phyloP scores from a whole-genome alignment of 1,140 invertebrate species.

The Matsumurasca onukii region DNA sequence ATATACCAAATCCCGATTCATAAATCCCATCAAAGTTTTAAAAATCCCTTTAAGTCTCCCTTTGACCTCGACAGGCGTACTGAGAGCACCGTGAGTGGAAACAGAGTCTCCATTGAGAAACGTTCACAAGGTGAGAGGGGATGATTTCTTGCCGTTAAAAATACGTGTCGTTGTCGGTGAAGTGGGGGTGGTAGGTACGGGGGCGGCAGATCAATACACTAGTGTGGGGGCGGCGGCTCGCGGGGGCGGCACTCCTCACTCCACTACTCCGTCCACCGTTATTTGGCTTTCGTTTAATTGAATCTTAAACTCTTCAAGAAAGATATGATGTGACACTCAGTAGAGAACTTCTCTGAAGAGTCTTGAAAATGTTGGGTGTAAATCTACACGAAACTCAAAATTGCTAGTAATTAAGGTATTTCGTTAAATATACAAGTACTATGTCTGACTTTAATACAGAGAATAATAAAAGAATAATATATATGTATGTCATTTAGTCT shows the following conservation, averaged over 20 bases:
- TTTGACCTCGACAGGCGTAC: not conserved
- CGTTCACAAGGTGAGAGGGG: not conserved
- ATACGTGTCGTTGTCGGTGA: constrained; percentile 20
- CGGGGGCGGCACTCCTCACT: not conserved
- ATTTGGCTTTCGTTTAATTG: constrained; percentile 26
- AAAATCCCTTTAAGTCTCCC: too few relatives aligned
- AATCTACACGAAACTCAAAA: too few relatives aligned
- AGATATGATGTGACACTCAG: too few relatives aligned
- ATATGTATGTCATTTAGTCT: too few relatives aligned
- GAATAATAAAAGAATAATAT: too few relatives aligned
- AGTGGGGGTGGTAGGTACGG: too few relatives aligned
- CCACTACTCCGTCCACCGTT: not conserved
- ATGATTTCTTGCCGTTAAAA: constrained; percentile 24
- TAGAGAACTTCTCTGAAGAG: too few relatives aligned
- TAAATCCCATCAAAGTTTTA: not conserved
- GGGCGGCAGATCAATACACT: constrained; percentile 14
- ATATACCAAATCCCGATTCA: not conserved
- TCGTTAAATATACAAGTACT: too few relatives aligned
- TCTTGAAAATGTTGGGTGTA: too few relatives aligned
- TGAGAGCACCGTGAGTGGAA: not conserved
- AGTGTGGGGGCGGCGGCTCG: not conserved
- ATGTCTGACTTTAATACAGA: too few relatives aligned
- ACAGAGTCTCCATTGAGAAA: constrained; percentile 13
- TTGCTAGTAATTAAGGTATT: too few relatives aligned
- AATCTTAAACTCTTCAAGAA: too few relatives aligned